Percentiles rank a stretch among this genome's conserved stretches.
Conservation (phyloP, 2,888 invertebrate species). For the Synergus umbraculus region DNA sequence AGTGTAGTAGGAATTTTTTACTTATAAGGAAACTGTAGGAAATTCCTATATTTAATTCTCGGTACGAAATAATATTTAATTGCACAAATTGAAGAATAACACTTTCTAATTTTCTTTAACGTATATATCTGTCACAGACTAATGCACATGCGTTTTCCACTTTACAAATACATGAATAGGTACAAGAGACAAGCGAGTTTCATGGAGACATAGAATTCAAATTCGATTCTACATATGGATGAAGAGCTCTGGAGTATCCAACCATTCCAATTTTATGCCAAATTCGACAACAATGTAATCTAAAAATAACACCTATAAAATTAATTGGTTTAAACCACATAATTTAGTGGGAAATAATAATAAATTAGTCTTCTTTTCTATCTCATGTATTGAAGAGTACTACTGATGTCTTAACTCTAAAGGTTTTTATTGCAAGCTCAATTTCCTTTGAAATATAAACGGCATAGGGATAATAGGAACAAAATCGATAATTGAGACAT, state of each 20-base stretch:
- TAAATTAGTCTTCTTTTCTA: too few relatives aligned
- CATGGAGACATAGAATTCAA: not conserved
- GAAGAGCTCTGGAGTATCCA: not conserved
- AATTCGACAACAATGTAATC: not conserved
- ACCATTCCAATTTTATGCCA: not conserved
- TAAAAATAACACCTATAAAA: not conserved
- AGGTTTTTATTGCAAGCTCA: not conserved
- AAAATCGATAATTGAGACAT: not conserved
- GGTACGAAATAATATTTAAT: too few relatives aligned
- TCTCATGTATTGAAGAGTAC: too few relatives aligned
- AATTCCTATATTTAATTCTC: too few relatives aligned
- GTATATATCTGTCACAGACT: not conserved
- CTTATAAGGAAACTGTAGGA: too few relatives aligned
- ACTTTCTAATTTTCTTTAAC: too few relatives aligned
- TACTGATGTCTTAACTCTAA: not conserved
- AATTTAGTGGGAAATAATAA: too few relatives aligned
- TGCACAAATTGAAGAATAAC: too few relatives aligned
- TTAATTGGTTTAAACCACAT: not conserved
- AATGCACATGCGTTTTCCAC: not conserved
- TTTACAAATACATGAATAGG: not conserved
- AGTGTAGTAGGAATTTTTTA: too few relatives aligned
- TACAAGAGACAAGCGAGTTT: not conserved
- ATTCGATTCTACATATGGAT: not conserved
- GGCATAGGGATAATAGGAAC: not conserved
- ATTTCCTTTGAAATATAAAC: not conserved